Conservation (phyloP, 2,113 vertebrate genomes). For the Xyliphius kryptos region DNA sequence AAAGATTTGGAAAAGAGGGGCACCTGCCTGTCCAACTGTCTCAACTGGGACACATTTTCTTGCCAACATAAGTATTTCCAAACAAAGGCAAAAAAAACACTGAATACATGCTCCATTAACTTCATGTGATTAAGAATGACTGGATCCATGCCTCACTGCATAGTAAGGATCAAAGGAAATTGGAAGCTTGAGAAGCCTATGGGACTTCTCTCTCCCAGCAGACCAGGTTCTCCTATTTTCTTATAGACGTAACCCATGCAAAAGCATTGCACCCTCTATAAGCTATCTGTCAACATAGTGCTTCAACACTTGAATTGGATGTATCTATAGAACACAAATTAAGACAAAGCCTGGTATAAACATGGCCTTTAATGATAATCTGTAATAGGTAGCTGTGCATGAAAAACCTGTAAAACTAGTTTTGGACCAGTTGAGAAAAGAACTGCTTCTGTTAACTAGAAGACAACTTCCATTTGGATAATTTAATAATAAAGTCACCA, state of each 20-base stretch:
- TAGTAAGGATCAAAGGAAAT: slow-evolving; percentile 58
- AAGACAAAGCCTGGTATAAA: slow-evolving; percentile 33
- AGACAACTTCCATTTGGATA: slow-evolving; percentile 12
- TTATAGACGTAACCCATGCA: slow-evolving; percentile 53
- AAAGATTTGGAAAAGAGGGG: slow-evolving; percentile 50
- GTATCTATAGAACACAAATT: slow-evolving; percentile 48
- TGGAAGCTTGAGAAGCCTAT: slow-evolving; percentile 45
- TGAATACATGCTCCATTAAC: slow-evolving; percentile 68
- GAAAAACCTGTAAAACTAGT: slow-evolving; percentile 32
- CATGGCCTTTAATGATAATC: slow-evolving; percentile 26
- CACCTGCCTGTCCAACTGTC: slow-evolving; percentile 62
- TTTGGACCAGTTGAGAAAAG: slow-evolving; percentile 36
- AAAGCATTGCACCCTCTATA: slow-evolving; percentile 49
- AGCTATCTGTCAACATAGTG: slow-evolving; percentile 43
- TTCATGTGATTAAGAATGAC: slow-evolving; percentile 67
- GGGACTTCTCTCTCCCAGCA: slow-evolving; percentile 40
- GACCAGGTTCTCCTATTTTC: slow-evolving; percentile 43
- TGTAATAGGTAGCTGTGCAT: slow-evolving; percentile 38
- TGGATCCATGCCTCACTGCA: slow-evolving; percentile 62
- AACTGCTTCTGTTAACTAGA: slow-evolving; percentile 30
- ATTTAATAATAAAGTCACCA: too few relatives aligned
- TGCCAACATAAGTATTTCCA: slow-evolving; percentile 58
- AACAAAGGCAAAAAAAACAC: slow-evolving; percentile 63
- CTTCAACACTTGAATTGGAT: slow-evolving; percentile 47
- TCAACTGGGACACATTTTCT: slow-evolving; percentile 51